Conservation (phyloP, 92 coral and sea anemone species). For the Epizoanthus fatuus region DNA sequence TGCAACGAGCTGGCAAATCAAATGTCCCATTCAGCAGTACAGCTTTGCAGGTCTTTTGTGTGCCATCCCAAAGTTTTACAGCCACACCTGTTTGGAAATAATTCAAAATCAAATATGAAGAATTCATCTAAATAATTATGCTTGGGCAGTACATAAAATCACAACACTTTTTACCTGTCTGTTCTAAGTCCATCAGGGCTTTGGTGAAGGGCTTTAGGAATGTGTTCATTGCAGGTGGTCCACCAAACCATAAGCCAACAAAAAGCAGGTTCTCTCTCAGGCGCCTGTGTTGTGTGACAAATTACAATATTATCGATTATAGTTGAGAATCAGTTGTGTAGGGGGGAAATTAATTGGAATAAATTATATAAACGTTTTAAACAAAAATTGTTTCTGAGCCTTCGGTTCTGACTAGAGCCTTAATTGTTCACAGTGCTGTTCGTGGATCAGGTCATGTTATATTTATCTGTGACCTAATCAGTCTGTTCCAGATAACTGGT, state of each 20-base stretch:
- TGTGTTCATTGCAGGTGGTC: constrained; percentile 51
- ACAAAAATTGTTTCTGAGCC: no score
- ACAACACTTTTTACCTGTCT: background rate
- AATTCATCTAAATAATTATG: no score
- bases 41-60: constrained; percentile 37
- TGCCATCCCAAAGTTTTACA: constrained; percentile 36
- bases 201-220: constrained; percentile 50
- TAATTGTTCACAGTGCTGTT: no score
- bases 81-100: constrained; percentile 26
- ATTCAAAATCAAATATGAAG: background rate
- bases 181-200: constrained; percentile 4
- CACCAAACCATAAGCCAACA: constrained; percentile 62
- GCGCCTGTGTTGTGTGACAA: constrained; percentile 10
- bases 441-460: no score
- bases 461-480: no score
- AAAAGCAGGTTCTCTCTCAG: constrained; percentile 44
- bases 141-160: no score
- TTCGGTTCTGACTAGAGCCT: no score
- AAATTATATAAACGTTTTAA: background rate
- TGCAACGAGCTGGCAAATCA: constrained; percentile 55
- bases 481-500: no score
- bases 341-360: background rate
- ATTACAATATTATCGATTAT: background rate
- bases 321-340: background rate
- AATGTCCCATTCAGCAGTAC: constrained; percentile 51